Evolutionary conservation across 2,888 invertebrate genomes (phyloP).

Genomic region (Carabus problematicus): DNA sequence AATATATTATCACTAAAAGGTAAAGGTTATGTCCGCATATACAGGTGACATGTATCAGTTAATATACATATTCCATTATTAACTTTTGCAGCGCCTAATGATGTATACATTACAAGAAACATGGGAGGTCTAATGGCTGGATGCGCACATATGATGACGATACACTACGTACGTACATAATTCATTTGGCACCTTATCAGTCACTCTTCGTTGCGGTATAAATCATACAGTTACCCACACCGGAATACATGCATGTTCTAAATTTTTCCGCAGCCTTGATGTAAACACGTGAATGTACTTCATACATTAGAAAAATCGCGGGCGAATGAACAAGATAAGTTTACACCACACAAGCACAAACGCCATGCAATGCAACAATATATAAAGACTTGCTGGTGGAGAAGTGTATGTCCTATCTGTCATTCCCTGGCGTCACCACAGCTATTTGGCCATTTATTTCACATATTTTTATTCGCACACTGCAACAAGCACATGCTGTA

Average conservation of each 20-base stretch:
- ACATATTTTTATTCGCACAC: slow-evolving; percentile 19
- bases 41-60: no score
- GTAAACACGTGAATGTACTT: slow-evolving; percentile 58
- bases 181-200: slow-evolving; percentile 34
- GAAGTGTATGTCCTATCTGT: background rate
- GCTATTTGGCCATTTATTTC: slow-evolving; percentile 17
- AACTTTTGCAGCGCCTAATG: no score
- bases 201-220: slow-evolving; percentile 18
- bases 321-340: slow-evolving; percentile 54
- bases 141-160: no score
- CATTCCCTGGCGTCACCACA: no score
- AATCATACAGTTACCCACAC: slow-evolving; percentile 13
- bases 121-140: no score
- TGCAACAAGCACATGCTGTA: slow-evolving; percentile 10
- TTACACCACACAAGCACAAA: slow-evolving; percentile 34
- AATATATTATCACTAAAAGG: no score
- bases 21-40: no score
- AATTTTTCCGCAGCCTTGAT: slow-evolving; percentile 52
- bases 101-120: no score
- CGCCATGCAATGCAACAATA: background rate
- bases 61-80: no score
- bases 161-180: slow-evolving; percentile 12
- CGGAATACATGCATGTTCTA: slow-evolving; percentile 49
- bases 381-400: background rate
- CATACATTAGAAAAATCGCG: slow-evolving; percentile 53